Base-by-base conservation (phyloP, 1,140 invertebrate genomes). In the Tetragnatha versicolor region DNA sequence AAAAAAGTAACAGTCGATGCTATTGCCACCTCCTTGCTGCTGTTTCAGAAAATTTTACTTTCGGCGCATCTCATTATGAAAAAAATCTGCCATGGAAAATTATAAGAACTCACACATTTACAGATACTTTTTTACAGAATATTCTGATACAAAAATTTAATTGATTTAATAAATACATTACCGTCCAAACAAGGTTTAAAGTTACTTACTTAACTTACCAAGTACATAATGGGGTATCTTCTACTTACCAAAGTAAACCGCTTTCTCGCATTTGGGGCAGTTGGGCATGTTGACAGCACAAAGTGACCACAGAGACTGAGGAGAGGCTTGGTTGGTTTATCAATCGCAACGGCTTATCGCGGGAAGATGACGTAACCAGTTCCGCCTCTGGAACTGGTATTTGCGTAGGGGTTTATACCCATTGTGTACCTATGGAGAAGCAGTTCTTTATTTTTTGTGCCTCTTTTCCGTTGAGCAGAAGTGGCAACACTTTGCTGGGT, bases 261-360 rank as follows among this genome's bases (percentile, higher is more conserved):
- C 87, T 81, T 89, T 89, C 42, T 88, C 83, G 83, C 89, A 90
- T 84, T 88, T 88, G 2, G 89, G 89, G 82, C 89, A 90, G 84
- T 89, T 89, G 33, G 88, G 88, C 89, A 89, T 90, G 39, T 20
- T 63, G 72, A 20, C 20, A 22, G 68, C 3, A 53, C 42, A 35
- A 55, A 70, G 51, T 70, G 33, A 70, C 68, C 68, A 33, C 45
- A 55, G n/a, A 42, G 37, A 20, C 25, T 6, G 14, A 25, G 7
- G 33, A 2, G 47, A 35, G 31, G 6, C 39, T 45, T 31, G 12
- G 5, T 17, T 33, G 66, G 33, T 3, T 12, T 73, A 20, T 33
- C 45, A 33, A 20, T 22, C 45, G 31, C 72, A 27, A 37, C n/a
- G 17, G 39, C 37, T 75, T 75, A 75, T 75, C 42, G 31, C 49